Conservation (phyloP, 2,113 vertebrate species). For the Theristicus caerulescens region DNA sequence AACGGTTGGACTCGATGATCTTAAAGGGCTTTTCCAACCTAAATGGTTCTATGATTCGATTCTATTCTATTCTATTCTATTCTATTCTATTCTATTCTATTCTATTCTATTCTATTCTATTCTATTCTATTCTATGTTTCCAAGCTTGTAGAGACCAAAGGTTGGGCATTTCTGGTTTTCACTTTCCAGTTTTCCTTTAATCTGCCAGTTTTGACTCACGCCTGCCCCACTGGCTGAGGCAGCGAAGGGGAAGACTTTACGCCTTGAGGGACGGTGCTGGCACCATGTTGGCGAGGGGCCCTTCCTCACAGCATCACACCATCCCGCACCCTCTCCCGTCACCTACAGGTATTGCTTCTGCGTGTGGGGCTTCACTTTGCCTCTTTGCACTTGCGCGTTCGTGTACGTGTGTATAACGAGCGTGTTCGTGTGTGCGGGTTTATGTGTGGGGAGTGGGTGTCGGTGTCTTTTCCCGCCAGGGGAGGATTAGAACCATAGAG, state of each 20-base stretch:
- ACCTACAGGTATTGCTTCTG: fast-evolving
- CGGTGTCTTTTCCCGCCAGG: no score
- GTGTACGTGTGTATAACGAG: fast-evolving
- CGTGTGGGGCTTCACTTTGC: neutral
- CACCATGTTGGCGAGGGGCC: fast-evolving
- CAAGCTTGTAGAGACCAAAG: neutral
- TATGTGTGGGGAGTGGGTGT: no score
- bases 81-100: no score
- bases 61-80: no score
- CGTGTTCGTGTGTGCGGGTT: fast-evolving
- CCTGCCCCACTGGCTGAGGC: no score
- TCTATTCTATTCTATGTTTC: neutral
- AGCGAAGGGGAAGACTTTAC: fast-evolving
- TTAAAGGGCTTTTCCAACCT: no score
- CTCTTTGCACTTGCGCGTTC: neutral
- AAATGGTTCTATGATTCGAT: no score
- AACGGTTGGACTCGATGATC: no score
- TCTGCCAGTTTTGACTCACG: neutral
- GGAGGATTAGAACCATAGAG: neutral
- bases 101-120: no score
- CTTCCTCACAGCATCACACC: neutral
- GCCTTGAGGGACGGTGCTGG: fast-evolving
- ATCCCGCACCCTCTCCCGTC: fast-evolving
- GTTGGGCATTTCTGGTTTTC: neutral
- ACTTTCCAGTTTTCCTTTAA: neutral